Base-by-base conservation (phyloP, 2,797 vertebrate species). In the Dendrocincla fuliginosa region DNA sequence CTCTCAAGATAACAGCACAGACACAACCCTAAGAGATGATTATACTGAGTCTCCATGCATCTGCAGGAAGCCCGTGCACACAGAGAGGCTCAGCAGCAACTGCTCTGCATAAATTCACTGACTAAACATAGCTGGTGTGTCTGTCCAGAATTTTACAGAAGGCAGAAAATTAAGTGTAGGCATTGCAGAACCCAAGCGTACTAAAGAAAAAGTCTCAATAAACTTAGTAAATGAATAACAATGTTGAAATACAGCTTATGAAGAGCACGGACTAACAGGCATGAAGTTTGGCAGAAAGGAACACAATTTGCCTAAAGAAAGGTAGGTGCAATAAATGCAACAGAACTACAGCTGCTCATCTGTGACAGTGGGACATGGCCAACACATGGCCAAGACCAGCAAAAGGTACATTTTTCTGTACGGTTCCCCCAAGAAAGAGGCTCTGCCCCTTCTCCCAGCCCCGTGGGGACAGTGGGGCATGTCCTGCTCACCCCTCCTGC, bases 401-500 rank as follows among this genome's bases (percentile, higher is more conserved):
- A 75, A 22, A 75, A 95, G 55, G 69, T 1, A 59, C 49, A 37
- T 9, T 37, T 79, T 67, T 70, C 35, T 59, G 16, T 30, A 49
- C 0, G 0, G 56, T 7, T 65, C 28, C 35, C n/a, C 44, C 57
- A 60, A 81, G 60, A 57, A 84, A 78, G 13, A 64, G 23, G 39
- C 65, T 71, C 64, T 81, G 30, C 67, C 60, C 44, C 47, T 68
- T 64, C 23, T 2, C 53, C 50, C 47, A 69, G 49, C 69, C 18
- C 73, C 49, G 4, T 7, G 46, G 46, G 14, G 23, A 7, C 47
- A 24, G 47, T 9, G 47, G 47, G 23, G 20, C 44, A 46, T 5
- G 47, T 49, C 47, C 47, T 47, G 93, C 98, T 94, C 97, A 99
- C 99, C 99, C 99, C 80, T 99, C 99, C 30, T 99, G 99, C 70